Evolutionary conservation across 2,113 vertebrate genomes (phyloP), one percentile per base, ranked within the genome.

Genomic region (Eclectus roratus): DNA sequence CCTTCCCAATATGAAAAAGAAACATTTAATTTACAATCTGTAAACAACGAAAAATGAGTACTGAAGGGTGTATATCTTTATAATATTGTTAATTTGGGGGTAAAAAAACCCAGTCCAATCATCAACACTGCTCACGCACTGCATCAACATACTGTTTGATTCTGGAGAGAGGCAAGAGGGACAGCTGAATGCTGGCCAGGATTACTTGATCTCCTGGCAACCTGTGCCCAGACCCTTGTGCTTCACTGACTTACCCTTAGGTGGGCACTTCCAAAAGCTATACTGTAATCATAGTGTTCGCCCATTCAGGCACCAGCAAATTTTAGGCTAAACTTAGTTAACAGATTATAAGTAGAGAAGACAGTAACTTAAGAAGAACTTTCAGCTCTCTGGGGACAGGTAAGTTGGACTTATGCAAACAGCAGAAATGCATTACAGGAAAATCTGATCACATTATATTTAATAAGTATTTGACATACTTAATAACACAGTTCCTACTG

Each of bases 1-100:
- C 76, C 29, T 85, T 61, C 66, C 50, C 64, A 73, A 16, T 49
- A 85, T 60, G 56, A 58, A 88, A 91, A 94, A 94, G 25, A 94
- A 95, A 23, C 66, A 6, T 94, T 97, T 91, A 39, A 79, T 1
- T 46, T 74, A 14, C 16, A 65, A 46, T 5, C 11, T 29, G 23
- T 60, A 85, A 85, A 77, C 23, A 28, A 29, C 19, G 3, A 64
- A 86, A 87, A 89, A 71, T 58, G 1, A 37, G 8, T 24, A 37
- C 9, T 41, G 49, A 65, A 24, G 2, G 5, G 15, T 60, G 24
- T 25, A 39, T 25, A 10, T 49, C 64, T 89, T 80, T 77, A 47
- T 19, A 2, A 69, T 55, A 10, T 47, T 61, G 2, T 20, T 80
- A 69, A 35, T 78, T 25, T 73, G 7, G 5, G 3, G 1, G 4